A percentile compares a stretch with the other conserved stretches of the same genome.
Evolutionary conservation across 2,797 vertebrate species (phyloP).

Genomic region (Pipistrellus pygmaeus): DNA sequence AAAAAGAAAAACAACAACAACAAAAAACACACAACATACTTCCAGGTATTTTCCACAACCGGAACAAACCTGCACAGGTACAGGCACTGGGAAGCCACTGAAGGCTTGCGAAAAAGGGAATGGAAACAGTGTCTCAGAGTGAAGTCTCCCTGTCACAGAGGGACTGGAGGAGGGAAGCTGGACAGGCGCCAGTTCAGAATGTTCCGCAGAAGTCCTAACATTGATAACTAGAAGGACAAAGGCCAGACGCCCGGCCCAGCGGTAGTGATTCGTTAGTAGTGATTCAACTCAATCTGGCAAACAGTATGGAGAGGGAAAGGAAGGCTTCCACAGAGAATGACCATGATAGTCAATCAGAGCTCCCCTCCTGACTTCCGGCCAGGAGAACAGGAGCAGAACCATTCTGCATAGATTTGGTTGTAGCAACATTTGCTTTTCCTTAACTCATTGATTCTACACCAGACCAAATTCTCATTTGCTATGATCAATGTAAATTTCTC

Average conservation of each 20-base stretch:
- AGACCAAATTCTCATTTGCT: slow-evolving; percentile 35
- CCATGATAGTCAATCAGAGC: background rate
- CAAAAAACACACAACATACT: background rate
- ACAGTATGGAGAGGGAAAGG: background rate
- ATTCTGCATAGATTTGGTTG: background rate
- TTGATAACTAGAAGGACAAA: background rate
- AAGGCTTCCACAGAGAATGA: background rate
- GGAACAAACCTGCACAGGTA: slow-evolving; percentile 1
- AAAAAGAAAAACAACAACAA: too few relatives aligned
- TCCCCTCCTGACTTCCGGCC: background rate
- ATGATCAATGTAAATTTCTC: background rate
- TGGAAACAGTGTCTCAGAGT: background rate
- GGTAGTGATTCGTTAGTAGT: background rate
- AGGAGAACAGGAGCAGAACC: background rate
- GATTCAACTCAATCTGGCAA: background rate
- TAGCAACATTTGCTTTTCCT: background rate
- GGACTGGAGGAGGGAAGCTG: background rate
- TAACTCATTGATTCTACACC: background rate
- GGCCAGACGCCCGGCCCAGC: background rate
- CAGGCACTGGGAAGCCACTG: background rate
- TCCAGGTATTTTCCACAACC: background rate
- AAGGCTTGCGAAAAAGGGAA: background rate
- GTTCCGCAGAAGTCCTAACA: background rate
- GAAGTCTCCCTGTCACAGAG: background rate
- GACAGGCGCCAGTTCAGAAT: background rate